Base-by-base conservation (phyloP, 2,888 invertebrate species). In the Tridacna gigas region DNA sequence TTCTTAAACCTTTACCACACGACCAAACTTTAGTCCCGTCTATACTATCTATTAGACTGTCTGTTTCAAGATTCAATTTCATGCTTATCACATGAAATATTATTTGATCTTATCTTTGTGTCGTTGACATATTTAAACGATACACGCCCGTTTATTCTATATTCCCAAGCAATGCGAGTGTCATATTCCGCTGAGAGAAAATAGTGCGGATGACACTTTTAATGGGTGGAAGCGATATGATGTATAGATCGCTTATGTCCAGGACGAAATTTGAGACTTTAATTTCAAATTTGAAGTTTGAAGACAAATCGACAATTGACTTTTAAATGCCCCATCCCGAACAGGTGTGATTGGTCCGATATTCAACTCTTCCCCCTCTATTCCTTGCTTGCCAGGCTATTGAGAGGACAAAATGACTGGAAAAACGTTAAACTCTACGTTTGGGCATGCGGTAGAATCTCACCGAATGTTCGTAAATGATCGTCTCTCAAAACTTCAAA, bases 221-320 rank as follows among this genome's bases (percentile, higher is more conserved):
- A 84, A 84, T 84, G 80, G 73, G 77, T 61, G 56, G 37, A 61
- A 63, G 45, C 71, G 61, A 51, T 45, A 47, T 84, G 84, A 84
- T 84, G 78, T 84, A 84, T 80, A 65, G 75, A 20, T 66, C 78
- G 67, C 84, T 75, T 80, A 84, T 78, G 69, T 74, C 61, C 67
- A n/a, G 25, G 20, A 22, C 22, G 84, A 78, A 84, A 84, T 84
- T 65, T 26, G 75, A 80, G 56, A 80, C 75, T 84, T 84, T 84
- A 80, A 84, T 84, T 84, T 75, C 66, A 78, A 77, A 63, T 80
- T 78, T 74, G 77, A 77, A 66, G 71, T 78, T 77, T 66, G 74
- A 83, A 83, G 75, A 83, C 83, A 83, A 83, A 83, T 83, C 74
- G 77, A 28, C 77, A 63, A 74, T 66, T 74, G 83, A 83, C 71